phyloP scores from a whole-genome alignment of 2,797 vertebrate species.

The Enteromius radiatus region DNA sequence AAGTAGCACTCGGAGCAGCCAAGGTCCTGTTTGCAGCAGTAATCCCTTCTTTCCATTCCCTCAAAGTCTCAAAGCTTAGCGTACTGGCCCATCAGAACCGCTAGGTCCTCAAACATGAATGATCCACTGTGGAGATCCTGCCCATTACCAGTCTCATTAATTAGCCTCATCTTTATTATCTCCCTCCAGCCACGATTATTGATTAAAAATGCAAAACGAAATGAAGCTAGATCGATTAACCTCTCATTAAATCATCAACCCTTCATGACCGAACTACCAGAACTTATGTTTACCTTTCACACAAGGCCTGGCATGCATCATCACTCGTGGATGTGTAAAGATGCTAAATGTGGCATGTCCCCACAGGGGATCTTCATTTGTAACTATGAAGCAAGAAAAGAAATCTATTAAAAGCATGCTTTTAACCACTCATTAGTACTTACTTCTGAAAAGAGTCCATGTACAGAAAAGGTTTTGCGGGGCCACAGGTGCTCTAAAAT shows the following conservation, averaged over 20 bases:
- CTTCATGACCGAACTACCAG: slow-evolving; percentile 26
- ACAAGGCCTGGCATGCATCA: slow-evolving; percentile 2
- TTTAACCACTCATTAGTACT: slow-evolving; percentile 30
- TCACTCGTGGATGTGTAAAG: slow-evolving; percentile 9
- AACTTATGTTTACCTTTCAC: slow-evolving; percentile 41
- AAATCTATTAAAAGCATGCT: slow-evolving; percentile 39
- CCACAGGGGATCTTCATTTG: slow-evolving; percentile 52
- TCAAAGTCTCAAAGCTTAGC: slow-evolving; percentile 45
- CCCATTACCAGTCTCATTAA: slow-evolving; percentile 61
- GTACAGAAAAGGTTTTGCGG: slow-evolving; percentile 44
- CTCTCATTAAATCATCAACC: slow-evolving; percentile 46
- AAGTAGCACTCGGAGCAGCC: slow-evolving; percentile 47
- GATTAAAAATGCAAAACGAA: slow-evolving; percentile 59
- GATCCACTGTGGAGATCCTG: slow-evolving; percentile 51
- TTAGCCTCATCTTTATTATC: slow-evolving; percentile 59
- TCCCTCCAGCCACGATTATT: slow-evolving; percentile 44
- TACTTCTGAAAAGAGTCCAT: slow-evolving; percentile 31
- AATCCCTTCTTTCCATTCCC: slow-evolving; percentile 38
- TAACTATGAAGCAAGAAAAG: slow-evolving; percentile 37
- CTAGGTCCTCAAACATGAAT: slow-evolving; percentile 56
- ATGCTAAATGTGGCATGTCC: slow-evolving; percentile 28
- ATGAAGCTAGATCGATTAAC: slow-evolving; percentile 55
- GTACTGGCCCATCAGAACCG: slow-evolving; percentile 54
- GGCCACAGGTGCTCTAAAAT: slow-evolving; percentile 34
- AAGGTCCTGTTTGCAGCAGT: slow-evolving; percentile 44